These are phyloP conservation scores for Dryobotodes eremita DNA, from an alignment of 2,888 invertebrate genomes.

Conservation along the genomic window DNA sequence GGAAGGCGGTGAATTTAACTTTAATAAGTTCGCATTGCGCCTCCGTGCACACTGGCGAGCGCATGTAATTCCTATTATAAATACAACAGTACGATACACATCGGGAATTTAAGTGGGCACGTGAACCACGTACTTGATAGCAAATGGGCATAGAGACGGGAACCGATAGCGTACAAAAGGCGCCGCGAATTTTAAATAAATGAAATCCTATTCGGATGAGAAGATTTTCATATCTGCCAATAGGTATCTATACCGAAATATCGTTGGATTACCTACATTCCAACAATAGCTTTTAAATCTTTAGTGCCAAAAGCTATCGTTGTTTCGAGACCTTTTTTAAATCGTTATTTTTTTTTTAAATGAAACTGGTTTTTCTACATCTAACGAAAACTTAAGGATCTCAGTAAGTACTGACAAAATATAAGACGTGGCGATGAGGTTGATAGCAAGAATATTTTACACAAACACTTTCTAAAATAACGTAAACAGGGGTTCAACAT, in stretches of 20 bases:
- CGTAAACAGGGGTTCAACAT: slow-evolving; percentile 7
- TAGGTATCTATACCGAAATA: neutral
- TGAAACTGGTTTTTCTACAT: no score
- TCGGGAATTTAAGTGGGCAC: slow-evolving; percentile 59
- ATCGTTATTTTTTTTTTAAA: neutral
- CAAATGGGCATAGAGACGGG: slow-evolving; percentile 41
- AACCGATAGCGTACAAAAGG: slow-evolving; percentile 35
- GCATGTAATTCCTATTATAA: slow-evolving; percentile 74
- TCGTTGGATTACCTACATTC: slow-evolving; percentile 9
- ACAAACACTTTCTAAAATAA: neutral
- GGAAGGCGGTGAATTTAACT: slow-evolving; percentile 80
- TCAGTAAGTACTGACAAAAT: neutral
- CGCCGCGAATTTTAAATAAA: slow-evolving; percentile 47
- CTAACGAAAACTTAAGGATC: neutral
- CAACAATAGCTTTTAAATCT: slow-evolving; percentile 12
- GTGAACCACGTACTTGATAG: slow-evolving; percentile 50
- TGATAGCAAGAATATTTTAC: neutral
- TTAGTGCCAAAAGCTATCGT: neutral
- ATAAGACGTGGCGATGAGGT: neutral
- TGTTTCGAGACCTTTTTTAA: neutral
- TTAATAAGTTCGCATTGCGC: slow-evolving; percentile 86
- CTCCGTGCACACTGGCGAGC: slow-evolving; percentile 67
- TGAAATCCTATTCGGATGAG: slow-evolving; percentile 32
- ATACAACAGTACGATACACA: slow-evolving; percentile 68
- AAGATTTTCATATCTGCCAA: slow-evolving; percentile 30